phyloP scores from a whole-genome alignment of 2,797 vertebrate genomes.

The Acomys russatus region DNA sequence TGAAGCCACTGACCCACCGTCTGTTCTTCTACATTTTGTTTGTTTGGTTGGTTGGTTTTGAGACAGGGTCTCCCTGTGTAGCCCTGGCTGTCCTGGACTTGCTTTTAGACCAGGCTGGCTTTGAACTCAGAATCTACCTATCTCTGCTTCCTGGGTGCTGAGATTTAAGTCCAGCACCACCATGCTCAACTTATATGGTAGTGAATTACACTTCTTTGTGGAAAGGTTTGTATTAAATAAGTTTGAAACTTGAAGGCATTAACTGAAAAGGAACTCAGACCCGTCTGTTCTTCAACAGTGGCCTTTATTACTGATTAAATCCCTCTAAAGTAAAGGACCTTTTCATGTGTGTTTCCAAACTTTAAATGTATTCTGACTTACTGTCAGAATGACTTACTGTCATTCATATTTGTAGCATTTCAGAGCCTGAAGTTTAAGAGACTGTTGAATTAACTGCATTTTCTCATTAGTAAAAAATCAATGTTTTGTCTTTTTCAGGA shows the following conservation, averaged over 20 bases:
- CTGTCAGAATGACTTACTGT: constrained; percentile 45
- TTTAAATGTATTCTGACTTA: constrained; percentile 48
- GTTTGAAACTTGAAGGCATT: constrained; percentile 32
- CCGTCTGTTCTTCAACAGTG: constrained; percentile 49
- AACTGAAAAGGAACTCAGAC: constrained; percentile 2
- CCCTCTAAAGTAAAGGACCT: constrained; percentile 57
- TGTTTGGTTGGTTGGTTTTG: background rate
- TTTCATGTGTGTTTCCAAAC: constrained; percentile 17
- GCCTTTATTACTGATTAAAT: constrained; percentile 43
- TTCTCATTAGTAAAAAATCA: constrained; percentile 66
- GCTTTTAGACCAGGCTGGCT: background rate
- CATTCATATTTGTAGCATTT: constrained; percentile 67
- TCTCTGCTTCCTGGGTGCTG: background rate
- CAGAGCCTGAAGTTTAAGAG: constrained; percentile 25
- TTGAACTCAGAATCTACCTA: background rate
- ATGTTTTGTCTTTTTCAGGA: constrained; percentile 89
- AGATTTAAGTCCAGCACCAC: background rate
- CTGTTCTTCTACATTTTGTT: constrained; percentile 10
- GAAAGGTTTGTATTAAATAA: constrained; percentile 56
- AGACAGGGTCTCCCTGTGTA: background rate
- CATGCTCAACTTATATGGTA: background rate
- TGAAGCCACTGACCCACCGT: constrained; percentile 43
- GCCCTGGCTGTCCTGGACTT: background rate
- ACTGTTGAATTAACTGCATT: constrained; percentile 47
- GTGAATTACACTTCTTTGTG: constrained; percentile 49